Conservation (phyloP, 2,888 invertebrate genomes). For the Zeuzera pyrina region DNA sequence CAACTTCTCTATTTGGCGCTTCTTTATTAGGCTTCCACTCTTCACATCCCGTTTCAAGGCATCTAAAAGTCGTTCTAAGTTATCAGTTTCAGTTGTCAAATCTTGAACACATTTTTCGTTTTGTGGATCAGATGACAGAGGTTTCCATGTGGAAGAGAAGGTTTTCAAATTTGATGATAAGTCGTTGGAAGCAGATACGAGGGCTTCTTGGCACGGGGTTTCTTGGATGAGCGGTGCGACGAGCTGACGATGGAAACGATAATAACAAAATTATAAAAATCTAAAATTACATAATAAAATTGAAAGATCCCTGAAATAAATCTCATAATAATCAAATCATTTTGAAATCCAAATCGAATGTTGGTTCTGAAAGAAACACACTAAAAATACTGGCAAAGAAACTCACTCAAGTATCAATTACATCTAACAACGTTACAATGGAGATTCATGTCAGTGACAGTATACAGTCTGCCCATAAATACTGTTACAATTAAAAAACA, state of each 20-base stretch:
- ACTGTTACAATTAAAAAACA: no score
- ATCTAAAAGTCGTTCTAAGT: conserved; percentile 24
- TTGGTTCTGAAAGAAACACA: no score
- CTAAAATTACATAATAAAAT: no score
- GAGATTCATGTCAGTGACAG: no score
- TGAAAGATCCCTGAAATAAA: no score
- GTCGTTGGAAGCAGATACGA: conserved; percentile 28
- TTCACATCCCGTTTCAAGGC: conserved; percentile 28
- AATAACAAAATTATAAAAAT: no score
- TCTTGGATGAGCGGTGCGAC: conserved; percentile 42
- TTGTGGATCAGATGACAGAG: conserved; percentile 20
- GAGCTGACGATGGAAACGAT: conserved; percentile 24
- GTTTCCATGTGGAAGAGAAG: conserved; percentile 28
- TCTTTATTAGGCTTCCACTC: conserved; percentile 27
- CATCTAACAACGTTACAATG: no score
- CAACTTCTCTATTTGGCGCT: conserved; percentile 22
- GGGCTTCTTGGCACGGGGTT: conserved; percentile 29
- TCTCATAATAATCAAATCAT: no score
- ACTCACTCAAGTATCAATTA: no score
- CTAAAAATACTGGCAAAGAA: no score
- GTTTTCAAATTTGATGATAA: conserved; percentile 24
- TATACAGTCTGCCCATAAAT: no score
- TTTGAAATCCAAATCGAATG: no score
- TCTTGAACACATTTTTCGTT: conserved; percentile 18
- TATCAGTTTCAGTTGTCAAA: conserved; percentile 20